Evolutionary conservation across 2,113 vertebrate species (phyloP).

Genomic region (Galbula dea): DNA sequence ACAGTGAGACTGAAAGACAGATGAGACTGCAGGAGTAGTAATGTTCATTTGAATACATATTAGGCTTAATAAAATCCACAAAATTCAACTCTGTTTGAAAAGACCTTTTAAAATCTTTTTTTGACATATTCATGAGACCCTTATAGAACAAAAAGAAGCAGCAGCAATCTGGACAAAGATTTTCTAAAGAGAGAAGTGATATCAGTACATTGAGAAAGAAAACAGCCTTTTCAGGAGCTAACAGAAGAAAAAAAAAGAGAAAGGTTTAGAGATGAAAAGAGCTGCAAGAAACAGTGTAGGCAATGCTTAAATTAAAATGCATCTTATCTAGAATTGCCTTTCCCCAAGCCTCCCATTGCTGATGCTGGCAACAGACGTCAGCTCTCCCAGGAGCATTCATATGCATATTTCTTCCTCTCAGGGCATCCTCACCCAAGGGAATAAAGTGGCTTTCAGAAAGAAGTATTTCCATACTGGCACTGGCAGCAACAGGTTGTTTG

Average conservation of each 20-base stretch:
- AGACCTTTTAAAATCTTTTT: neutral
- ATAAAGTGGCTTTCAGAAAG: neutral
- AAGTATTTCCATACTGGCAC: neutral
- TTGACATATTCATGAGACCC: neutral
- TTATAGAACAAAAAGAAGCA: neutral
- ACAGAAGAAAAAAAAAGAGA: neutral
- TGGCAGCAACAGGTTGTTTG: neutral
- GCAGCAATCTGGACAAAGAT: neutral
- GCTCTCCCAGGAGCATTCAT: neutral
- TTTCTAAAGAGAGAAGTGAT: neutral
- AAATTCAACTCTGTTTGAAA: neutral
- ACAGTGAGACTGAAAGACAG: neutral
- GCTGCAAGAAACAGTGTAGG: neutral
- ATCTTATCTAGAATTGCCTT: neutral
- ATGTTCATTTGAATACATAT: neutral
- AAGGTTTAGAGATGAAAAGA: neutral
- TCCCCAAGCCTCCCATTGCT: neutral
- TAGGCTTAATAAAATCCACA: neutral
- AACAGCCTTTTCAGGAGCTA: neutral
- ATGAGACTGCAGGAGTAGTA: neutral
- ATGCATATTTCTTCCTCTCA: neutral
- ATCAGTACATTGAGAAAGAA: neutral
- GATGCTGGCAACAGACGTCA: neutral
- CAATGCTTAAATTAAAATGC: neutral
- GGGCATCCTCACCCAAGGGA: neutral